phyloP scores from a whole-genome alignment of 2,113 vertebrate species.

The Pangasianodon hypophthalmus region DNA sequence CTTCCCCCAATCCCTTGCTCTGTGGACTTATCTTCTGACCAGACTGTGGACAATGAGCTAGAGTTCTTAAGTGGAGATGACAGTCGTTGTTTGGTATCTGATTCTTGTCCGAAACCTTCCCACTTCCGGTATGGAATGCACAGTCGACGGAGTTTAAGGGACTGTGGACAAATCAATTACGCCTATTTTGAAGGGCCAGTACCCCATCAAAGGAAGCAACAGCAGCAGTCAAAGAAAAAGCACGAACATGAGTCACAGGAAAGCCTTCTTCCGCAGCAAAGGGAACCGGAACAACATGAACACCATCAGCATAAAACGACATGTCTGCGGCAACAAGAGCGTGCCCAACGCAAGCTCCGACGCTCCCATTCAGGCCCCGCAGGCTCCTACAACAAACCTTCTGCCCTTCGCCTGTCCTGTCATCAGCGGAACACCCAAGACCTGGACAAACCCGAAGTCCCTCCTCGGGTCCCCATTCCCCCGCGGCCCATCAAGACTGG shows the following conservation, averaged over 20 bases:
- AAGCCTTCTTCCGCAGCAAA: slow-evolving; percentile 60
- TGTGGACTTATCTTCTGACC: slow-evolving; percentile 67
- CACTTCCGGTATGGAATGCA: slow-evolving; percentile 74
- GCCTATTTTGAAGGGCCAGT: slow-evolving; percentile 86
- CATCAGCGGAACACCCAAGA: slow-evolving; percentile 71
- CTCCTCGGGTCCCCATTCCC: slow-evolving; percentile 91
- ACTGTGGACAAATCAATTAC: slow-evolving; percentile 88
- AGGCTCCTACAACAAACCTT: slow-evolving; percentile 88
- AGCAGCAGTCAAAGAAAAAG: slow-evolving; percentile 59
- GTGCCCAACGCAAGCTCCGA: slow-evolving; percentile 81
- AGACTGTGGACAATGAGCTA: slow-evolving; percentile 86
- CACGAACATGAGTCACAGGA: slow-evolving; percentile 54
- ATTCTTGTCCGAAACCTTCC: slow-evolving; percentile 66
- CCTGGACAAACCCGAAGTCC: slow-evolving; percentile 84
- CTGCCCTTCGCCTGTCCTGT: slow-evolving; percentile 70
- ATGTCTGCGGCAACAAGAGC: slow-evolving; percentile 69
- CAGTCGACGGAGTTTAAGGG: slow-evolving; percentile 82
- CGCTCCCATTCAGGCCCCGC: slow-evolving; percentile 91
- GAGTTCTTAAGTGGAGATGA: slow-evolving; percentile 88
- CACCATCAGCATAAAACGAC: slow-evolving; percentile 48
- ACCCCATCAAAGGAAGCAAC: slow-evolving; percentile 51
- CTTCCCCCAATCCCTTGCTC: slow-evolving; percentile 86
- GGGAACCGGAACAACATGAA: slow-evolving; percentile 59
- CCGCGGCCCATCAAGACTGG: slow-evolving; percentile 79
- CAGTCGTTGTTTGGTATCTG: slow-evolving; percentile 77